Base-by-base conservation (phyloP, 1,140 invertebrate genomes). In the Ylistrum balloti region DNA sequence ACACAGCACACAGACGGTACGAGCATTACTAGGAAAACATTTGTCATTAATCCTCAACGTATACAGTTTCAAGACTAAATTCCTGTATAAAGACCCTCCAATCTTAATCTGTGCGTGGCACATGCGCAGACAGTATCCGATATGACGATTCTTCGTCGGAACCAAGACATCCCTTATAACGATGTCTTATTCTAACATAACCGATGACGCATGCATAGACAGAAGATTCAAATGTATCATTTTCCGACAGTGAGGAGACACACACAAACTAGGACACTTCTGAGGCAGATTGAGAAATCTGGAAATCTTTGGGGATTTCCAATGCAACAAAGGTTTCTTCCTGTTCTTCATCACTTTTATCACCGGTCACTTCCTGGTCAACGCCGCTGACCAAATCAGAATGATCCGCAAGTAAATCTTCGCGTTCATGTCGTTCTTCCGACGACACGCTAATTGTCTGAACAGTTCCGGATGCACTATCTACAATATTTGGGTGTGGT, bases 401-500 rank as follows among this genome's bases (percentile, higher is more conserved):
- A n/a, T 74, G 56, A 1, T 74, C 22, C n/a, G 56, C 15, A 9
- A 74, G 22, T 74, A 74, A 11, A 7, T n/a, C 5, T 0, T 74
- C 56, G 9, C 56, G 56, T 11, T 74, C 56, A n/a, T n/a, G 56
- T 28, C 56, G 17, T 88, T 94, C 93, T 20, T 88, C 87, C n/a
- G 90, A 41, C 22, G 90, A 86, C n/a, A 88, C 41, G 2, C 87
- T 33, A 33, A 91, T 88, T 10, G 34, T 28, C 34, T 90, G 86
- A 34, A 88, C 45, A 22, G 89, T 89, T 7, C 93, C 94, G 15
- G 22, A 74, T 5, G 94, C 86, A 85, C 90, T 86, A 56, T 94
- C 94, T 15, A 96, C 85, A 22, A 96, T 94, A 88, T 95, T 96
- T 15, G 95, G 95, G 90, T 96, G 95, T 10, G 95, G 95, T 86